Percentiles rank a stretch among this genome's conserved stretches.
These are phyloP conservation scores for Eupithecia abbreviata DNA, from an alignment of 2,888 invertebrate species.

Conservation along the genomic window DNA sequence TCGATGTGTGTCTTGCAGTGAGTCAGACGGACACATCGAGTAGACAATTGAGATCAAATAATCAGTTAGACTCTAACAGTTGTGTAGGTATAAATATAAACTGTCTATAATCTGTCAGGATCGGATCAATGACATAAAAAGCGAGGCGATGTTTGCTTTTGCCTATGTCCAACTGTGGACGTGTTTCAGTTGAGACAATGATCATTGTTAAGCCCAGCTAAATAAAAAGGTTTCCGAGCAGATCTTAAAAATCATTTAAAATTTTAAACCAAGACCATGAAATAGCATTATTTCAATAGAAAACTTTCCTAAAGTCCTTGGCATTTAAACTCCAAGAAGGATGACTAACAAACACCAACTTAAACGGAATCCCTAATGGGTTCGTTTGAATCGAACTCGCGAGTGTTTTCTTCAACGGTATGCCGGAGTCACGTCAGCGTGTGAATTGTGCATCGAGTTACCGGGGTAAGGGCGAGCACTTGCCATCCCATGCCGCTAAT, in stretches of 20 bases:
- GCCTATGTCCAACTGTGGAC: neutral
- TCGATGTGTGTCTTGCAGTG: neutral
- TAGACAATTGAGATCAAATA: too few relatives aligned
- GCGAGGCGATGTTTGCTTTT: too few relatives aligned
- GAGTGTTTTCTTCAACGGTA: constrained; percentile 26
- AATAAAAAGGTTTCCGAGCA: neutral
- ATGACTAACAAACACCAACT: constrained; percentile 30
- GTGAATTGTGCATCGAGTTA: constrained; percentile 16
- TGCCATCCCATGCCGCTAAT: neutral
- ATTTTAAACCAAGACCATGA: neutral
- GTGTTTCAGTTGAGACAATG: neutral
- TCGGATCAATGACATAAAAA: neutral
- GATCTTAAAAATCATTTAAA: neutral
- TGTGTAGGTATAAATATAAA: neutral
- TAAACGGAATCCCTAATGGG: constrained; percentile 27
- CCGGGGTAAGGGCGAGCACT: constrained; percentile 1
- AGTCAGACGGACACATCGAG: too few relatives aligned
- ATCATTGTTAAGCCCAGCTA: neutral
- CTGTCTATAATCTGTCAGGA: neutral
- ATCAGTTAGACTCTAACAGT: neutral
- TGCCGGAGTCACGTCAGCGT: constrained; percentile 12
- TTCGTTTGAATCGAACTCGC: constrained; percentile 27
- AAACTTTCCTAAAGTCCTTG: neutral
- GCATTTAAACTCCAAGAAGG: constrained; percentile 21
- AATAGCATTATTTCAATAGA: neutral